Evolutionary conservation across 2,888 invertebrate genomes (phyloP), one percentile per base, ranked within the genome.

Genomic region (Alentia gelatinosa): DNA sequence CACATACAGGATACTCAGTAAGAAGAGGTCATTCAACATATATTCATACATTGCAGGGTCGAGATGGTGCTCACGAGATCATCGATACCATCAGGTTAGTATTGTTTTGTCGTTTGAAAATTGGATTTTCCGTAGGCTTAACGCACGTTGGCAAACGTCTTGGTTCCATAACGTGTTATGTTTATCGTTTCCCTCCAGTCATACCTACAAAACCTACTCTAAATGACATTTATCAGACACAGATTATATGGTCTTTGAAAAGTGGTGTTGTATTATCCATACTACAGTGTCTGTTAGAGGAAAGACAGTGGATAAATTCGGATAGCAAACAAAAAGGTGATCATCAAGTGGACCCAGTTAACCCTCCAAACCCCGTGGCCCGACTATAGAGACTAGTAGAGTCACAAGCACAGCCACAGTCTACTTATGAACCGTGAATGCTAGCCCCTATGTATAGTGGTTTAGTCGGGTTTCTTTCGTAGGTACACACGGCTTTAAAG

Each of bases 11-110:
- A 26, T 35, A 75, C 47, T 19, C 5, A 9, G 56, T 56, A 56
- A n/a, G 56, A n/a, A 19, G 56, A n/a, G 56, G 3, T 56, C 23
- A 56, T 12, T 12, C 19, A n/a, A 1, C 15, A 35, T 90, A 19
- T 91, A 3, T 33, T 92, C 79, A 90, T 92, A 94, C 94, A 89
- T 93, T 95, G 95, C 95, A 96, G 92, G 95, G 95, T 86, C 94
- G 95, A 91, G 98, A 98, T 97, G 98, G 98, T 95, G 98, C 98
- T 94, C 96, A 98, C 96, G 98, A 98, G 97, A 98, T 98, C 95
- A 98, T 98, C 94, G 98, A 98, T 96, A 98, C 98, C 84, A 98
- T 98, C 97, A 97, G 97, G 98, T 98, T 96, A 96, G 97, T 95
- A 33, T 79, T 56, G 68, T 83, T 42, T n/a, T 37, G 90, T 50